These are phyloP conservation scores for Diplosoma virens DNA, from an alignment of 23 tunicate species.

Conservation along the genomic window DNA sequence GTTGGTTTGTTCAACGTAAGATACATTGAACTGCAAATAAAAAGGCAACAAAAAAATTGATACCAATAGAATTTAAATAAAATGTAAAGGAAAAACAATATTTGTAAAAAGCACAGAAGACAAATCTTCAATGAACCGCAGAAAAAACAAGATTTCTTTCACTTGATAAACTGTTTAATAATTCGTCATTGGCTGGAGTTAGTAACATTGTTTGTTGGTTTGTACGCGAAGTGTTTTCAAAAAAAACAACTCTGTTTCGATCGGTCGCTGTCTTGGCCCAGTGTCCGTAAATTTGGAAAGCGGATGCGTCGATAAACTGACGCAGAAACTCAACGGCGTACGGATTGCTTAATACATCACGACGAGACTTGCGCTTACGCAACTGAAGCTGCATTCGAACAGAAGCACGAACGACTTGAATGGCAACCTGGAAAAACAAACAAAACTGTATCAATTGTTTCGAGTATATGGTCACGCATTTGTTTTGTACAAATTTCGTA, in stretches of 20 bases:
- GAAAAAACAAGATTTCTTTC: not conserved
- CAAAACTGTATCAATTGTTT: too few relatives aligned
- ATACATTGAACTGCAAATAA: too few relatives aligned
- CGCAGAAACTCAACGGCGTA: constrained; percentile 59
- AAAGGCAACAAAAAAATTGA: too few relatives aligned
- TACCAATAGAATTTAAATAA: too few relatives aligned
- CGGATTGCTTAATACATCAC: constrained; percentile 51
- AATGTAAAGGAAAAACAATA: too few relatives aligned
- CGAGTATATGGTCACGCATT: too few relatives aligned
- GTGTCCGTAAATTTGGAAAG: constrained; percentile 89
- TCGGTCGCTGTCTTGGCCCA: constrained; percentile 89
- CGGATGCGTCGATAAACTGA: constrained; percentile 65
- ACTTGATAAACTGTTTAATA: not conserved
- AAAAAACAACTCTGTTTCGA: constrained; percentile 65
- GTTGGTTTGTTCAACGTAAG: too few relatives aligned
- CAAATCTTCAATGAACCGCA: not conserved
- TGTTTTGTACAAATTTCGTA: too few relatives aligned
- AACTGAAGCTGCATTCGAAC: constrained; percentile 11
- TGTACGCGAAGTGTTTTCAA: constrained; percentile 56
- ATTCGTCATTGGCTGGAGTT: not conserved
- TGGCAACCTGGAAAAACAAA: constrained; percentile 79
- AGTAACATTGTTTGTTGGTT: constrained; percentile 29
- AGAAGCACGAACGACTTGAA: constrained; percentile 45
- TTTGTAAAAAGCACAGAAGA: too few relatives aligned
- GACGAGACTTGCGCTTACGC: constrained; percentile 26